phyloP scores from a whole-genome alignment of 2,888 invertebrate species.

The Drosophila macrothrix region DNA sequence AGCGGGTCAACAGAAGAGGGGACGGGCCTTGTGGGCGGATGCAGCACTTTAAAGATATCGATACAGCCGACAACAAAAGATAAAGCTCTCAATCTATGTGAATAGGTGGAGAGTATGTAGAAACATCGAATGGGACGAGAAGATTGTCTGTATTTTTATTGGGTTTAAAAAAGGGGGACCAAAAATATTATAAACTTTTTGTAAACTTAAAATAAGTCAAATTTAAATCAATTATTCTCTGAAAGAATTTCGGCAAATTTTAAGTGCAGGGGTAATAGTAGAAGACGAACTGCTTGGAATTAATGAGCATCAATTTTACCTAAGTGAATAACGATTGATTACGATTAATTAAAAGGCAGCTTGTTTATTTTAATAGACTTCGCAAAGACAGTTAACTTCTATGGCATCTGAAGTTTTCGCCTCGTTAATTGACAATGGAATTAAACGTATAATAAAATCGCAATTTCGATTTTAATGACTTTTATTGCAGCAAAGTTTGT shows the following conservation, averaged over 20 bases:
- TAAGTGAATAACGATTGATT: slow-evolving; percentile 4
- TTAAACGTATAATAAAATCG: background rate
- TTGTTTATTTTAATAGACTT: slow-evolving; percentile 3
- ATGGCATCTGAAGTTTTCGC: slow-evolving; percentile 1
- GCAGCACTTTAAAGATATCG: slow-evolving; percentile 55
- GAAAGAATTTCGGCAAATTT: background rate
- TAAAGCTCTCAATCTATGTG: slow-evolving; percentile 55
- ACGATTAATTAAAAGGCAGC: slow-evolving; percentile 3
- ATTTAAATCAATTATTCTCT: background rate
- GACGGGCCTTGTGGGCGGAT: background rate
- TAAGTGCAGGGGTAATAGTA: background rate
- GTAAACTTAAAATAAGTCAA: background rate
- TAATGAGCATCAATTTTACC: background rate
- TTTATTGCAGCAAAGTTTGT: background rate
- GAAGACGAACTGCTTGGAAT: background rate
- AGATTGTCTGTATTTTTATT: slow-evolving; percentile 6
- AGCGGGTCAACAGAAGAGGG: background rate
- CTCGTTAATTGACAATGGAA: slow-evolving; percentile 6
- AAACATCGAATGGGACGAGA: background rate
- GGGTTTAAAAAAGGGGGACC: background rate
- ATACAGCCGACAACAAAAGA: slow-evolving; percentile 55
- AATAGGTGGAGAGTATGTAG: background rate
- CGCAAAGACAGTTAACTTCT: background rate
- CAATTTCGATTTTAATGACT: background rate
- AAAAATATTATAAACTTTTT: background rate